These are phyloP conservation scores for Urocyon cinereoargenteus DNA, from an alignment of 2,797 vertebrate species.

Conservation along the genomic window DNA sequence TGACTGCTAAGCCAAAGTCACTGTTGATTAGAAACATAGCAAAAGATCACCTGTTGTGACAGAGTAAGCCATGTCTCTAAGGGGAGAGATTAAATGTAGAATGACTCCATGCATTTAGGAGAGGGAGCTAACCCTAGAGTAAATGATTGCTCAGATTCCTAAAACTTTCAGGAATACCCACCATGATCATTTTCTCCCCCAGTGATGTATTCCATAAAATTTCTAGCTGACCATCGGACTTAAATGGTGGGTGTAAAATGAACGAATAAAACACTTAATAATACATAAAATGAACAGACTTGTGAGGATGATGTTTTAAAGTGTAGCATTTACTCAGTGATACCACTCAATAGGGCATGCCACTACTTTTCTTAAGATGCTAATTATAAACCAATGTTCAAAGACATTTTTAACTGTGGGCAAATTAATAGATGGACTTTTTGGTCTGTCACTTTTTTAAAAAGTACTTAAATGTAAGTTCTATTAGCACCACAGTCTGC, in stretches of 20 bases:
- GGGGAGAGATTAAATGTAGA: conserved; percentile 65
- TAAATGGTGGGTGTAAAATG: conserved; percentile 70
- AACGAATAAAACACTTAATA: conserved; percentile 57
- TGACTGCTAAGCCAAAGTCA: conserved; percentile 46
- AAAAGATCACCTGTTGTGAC: conserved; percentile 37
- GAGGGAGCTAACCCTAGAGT: conserved; percentile 24
- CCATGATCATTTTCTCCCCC: conserved; percentile 66
- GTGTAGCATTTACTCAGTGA: conserved; percentile 61
- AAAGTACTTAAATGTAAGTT: conserved; percentile 71
- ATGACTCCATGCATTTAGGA: conserved; percentile 35
- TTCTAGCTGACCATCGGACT: conserved; percentile 60
- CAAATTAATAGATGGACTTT: conserved; percentile 73
- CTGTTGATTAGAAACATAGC: conserved; percentile 51
- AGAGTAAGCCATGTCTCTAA: conserved; percentile 34
- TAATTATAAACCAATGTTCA: conserved; percentile 71
- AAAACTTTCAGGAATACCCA: conserved; percentile 68
- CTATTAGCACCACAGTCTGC: conserved; percentile 80
- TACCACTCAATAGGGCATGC: conserved; percentile 82
- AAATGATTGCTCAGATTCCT: conserved; percentile 63
- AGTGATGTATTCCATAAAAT: conserved; percentile 1
- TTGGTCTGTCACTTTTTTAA: conserved; percentile 79
- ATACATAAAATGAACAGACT: conserved; percentile 47
- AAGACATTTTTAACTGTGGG: conserved; percentile 77
- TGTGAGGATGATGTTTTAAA: conserved; percentile 64
- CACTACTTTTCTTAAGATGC: conserved; percentile 78